Evolutionary conservation across 2,797 vertebrate species (phyloP).

Genomic region (Caiman crocodilus): DNA sequence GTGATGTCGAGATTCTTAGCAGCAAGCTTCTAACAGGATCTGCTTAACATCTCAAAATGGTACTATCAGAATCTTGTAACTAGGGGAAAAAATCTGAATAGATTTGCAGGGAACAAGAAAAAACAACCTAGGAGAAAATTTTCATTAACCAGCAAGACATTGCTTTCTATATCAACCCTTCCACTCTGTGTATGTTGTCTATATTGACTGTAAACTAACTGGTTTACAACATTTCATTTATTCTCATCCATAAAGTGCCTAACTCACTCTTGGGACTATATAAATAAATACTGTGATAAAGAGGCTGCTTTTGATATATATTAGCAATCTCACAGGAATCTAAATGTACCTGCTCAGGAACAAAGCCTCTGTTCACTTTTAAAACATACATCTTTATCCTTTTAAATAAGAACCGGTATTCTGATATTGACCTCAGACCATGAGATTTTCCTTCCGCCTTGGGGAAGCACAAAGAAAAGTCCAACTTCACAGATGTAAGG

Average conservation of each 20-base stretch:
- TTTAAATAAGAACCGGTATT: background rate
- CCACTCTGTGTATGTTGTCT: background rate
- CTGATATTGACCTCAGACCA: background rate
- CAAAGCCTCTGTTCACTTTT: background rate
- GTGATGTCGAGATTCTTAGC: no score
- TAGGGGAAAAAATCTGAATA: no score
- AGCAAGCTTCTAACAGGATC: no score
- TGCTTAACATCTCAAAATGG: no score
- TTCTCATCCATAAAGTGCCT: background rate
- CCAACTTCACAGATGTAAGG: background rate
- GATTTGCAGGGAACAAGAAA: no score
- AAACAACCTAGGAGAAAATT: background rate
- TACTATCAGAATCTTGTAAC: no score
- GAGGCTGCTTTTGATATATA: background rate
- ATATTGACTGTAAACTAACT: background rate
- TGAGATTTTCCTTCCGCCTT: background rate
- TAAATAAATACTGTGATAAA: background rate
- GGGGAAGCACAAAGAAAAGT: background rate
- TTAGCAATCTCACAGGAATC: background rate
- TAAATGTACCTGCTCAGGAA: background rate
- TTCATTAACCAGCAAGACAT: background rate
- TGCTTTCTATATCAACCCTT: background rate
- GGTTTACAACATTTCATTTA: background rate
- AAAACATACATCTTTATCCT: background rate
- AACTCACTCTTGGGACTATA: background rate